Conservation (phyloP, 1,140 invertebrate species). For the Doryteuthis pealeii region DNA sequence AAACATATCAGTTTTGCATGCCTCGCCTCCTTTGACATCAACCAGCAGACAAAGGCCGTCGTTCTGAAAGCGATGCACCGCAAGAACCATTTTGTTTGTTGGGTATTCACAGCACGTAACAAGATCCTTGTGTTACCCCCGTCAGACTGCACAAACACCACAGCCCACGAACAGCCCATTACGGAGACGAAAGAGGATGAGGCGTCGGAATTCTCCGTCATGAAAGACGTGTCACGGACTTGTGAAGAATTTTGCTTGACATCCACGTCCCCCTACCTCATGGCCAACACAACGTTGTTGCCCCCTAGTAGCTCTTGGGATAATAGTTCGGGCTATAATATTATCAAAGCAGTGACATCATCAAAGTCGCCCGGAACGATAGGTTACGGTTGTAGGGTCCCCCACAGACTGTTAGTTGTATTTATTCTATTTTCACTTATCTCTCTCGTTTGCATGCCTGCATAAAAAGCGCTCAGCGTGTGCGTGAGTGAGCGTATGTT, state of each 20-base stretch:
- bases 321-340: neutral
- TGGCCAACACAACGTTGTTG: neutral
- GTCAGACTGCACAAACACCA: constrained; percentile 13
- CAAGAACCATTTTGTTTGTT: neutral
- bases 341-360: neutral
- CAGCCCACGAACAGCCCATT: constrained; percentile 2
- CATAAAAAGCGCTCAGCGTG: neutral
- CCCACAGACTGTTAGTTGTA: neutral
- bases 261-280: neutral
- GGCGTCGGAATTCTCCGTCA: constrained; percentile 1
- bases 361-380: neutral
- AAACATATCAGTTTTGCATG: constrained; percentile 27
- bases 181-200: neutral
- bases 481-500: neutral
- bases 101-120: constrained; percentile 11
- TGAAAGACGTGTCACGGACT: constrained; percentile 11
- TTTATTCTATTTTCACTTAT: neutral
- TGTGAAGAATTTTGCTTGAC: constrained; percentile 6
- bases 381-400: neutral
- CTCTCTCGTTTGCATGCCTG: neutral
- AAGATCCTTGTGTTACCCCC: constrained; percentile 20
- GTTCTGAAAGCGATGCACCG: neutral
- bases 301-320: neutral
- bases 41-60: constrained; percentile 23
- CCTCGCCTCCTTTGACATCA: constrained; percentile 29